phyloP scores from a whole-genome alignment of 2,113 vertebrate species.

The Pterocles gutturalis region DNA sequence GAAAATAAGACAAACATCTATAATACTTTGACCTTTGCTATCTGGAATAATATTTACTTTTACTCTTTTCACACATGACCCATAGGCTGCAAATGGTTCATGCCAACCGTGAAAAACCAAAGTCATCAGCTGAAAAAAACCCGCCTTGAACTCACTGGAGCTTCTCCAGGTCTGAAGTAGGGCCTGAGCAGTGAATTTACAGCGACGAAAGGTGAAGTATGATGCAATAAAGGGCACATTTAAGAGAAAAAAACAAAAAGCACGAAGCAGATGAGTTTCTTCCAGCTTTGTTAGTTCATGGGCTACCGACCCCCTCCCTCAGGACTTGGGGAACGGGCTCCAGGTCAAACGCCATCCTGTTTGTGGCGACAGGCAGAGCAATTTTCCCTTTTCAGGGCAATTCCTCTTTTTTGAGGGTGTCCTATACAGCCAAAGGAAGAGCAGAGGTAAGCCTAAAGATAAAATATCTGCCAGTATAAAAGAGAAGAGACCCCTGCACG shows the following conservation, averaged over 20 bases:
- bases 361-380: background rate
- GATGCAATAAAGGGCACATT: background rate
- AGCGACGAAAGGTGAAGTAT: background rate
- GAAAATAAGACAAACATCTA: slow-evolving; percentile 49
- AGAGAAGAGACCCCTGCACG: background rate
- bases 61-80: slow-evolving; percentile 35
- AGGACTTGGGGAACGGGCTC: background rate
- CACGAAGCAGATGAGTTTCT: background rate
- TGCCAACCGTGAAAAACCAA: background rate
- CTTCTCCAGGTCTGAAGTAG: slow-evolving; percentile 4
- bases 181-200: background rate
- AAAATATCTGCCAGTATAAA: background rate
- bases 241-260: background rate
- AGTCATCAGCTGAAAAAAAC: background rate
- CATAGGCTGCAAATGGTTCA: background rate
- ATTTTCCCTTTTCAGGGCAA: background rate
- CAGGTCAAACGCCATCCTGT: background rate
- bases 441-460: background rate
- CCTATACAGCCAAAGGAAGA: background rate
- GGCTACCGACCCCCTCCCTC: background rate
- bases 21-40: slow-evolving; percentile 60
- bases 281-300: background rate
- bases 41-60: slow-evolving; percentile 66
- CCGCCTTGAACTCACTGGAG: background rate
- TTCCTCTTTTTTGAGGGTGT: background rate